These are phyloP conservation scores for Sitta europaea DNA, from an alignment of 2,113 vertebrate genomes.

Conservation along the genomic window DNA sequence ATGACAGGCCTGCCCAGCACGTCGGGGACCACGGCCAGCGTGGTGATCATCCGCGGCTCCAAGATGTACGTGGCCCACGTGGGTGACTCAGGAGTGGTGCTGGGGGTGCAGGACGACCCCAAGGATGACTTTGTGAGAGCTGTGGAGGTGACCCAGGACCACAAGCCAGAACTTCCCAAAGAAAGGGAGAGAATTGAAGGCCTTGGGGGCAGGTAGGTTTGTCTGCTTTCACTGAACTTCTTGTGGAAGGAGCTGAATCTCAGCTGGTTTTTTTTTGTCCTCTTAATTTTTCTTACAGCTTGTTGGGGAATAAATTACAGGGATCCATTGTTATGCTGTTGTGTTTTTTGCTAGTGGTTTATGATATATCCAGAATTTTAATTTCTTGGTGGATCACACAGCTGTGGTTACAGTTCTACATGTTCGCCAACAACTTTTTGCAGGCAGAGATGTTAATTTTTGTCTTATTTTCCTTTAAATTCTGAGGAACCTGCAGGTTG, in stretches of 20 bases:
- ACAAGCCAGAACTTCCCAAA: constrained; percentile 95
- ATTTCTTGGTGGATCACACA: not conserved
- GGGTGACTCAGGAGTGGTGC: constrained; percentile 93
- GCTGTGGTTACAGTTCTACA: not conserved
- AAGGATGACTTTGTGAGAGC: constrained; percentile 86
- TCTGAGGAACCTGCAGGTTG: not conserved
- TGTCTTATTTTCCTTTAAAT: not conserved
- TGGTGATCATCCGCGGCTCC: constrained; percentile 90
- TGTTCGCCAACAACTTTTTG: not conserved
- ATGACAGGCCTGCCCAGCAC: constrained; percentile 96
- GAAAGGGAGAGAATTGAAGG: constrained; percentile 95
- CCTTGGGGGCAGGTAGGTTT: constrained; percentile 89
- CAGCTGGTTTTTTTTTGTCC: not conserved
- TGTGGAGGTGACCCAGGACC: constrained; percentile 95
- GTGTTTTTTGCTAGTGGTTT: not conserved
- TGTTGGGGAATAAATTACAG: not conserved
- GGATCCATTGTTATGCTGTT: fast-evolving
- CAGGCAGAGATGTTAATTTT: not conserved
- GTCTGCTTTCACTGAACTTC: not conserved
- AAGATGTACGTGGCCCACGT: constrained; percentile 97
- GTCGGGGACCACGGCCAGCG: constrained; percentile 93
- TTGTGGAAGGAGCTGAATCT: not conserved
- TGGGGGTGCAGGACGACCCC: constrained; percentile 88
- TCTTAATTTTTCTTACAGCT: not conserved
- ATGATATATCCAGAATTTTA: not conserved